A percentile compares a stretch with the other conserved stretches of the same genome.
Conservation (phyloP, 1,140 invertebrate genomes). For the Drosophila arizonae region DNA sequence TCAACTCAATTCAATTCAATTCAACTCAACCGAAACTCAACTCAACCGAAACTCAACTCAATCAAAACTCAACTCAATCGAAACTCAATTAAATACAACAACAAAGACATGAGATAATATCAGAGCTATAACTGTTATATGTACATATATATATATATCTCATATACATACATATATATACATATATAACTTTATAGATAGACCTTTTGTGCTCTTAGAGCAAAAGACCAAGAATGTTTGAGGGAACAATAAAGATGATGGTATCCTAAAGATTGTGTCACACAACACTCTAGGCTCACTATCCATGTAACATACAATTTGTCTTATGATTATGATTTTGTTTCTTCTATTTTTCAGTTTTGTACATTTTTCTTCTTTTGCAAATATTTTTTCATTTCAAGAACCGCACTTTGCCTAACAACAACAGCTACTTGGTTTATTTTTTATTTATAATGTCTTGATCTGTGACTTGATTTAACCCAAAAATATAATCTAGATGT, state of each 20-base stretch:
- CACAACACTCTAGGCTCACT: constrained; percentile 40
- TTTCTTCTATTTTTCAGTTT: constrained; percentile 13
- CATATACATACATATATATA: not conserved
- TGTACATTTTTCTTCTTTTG: constrained; percentile 31
- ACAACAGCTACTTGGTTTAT: constrained; percentile 62
- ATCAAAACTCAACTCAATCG: not conserved
- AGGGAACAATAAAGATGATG: not conserved
- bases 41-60: constrained; percentile 9
- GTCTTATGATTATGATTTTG: constrained; percentile 18
- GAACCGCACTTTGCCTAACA: constrained; percentile 56
- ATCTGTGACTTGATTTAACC: constrained; percentile 47
- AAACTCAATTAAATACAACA: constrained; percentile 23
- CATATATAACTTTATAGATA: constrained; percentile 29
- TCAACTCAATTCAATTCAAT: constrained; percentile 43
- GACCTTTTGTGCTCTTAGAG: constrained; percentile 44
- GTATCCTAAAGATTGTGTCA: constrained; percentile 50
- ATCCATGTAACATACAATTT: constrained; percentile 39
- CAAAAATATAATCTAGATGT: constrained; percentile 54
- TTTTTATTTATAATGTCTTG: constrained; percentile 37
- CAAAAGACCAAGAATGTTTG: constrained; percentile 10
- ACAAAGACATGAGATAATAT: constrained; percentile 17
- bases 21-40: constrained; percentile 31
- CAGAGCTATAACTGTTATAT: constrained; percentile 19
- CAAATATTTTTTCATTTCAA: constrained; percentile 14
- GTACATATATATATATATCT: not conserved